Percentiles rank a stretch among this genome's conserved stretches.
Conservation (phyloP, 2,888 invertebrate species). For the Meliscaeva auricollis region DNA sequence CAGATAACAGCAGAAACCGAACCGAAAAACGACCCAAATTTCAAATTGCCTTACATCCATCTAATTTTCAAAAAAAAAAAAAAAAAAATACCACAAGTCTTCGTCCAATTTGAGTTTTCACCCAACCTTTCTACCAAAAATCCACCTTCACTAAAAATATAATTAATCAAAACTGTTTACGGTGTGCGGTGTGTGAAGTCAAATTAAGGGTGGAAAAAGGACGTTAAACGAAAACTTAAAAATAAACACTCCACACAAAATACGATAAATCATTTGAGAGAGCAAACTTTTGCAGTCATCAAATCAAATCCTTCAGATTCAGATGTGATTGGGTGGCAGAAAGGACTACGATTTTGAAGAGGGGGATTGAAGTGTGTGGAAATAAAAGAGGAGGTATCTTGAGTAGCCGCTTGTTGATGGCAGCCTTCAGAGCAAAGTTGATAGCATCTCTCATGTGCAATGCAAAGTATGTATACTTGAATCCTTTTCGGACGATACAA, state of each 20-base stretch:
- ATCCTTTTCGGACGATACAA: background rate
- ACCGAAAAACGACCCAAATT: slow-evolving; percentile 36
- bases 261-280: slow-evolving; percentile 55
- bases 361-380: slow-evolving; percentile 15
- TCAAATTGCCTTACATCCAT: slow-evolving; percentile 29
- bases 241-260: background rate
- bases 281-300: slow-evolving; percentile 29
- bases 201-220: background rate
- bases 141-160: slow-evolving; percentile 19
- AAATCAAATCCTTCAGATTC: slow-evolving; percentile 42
- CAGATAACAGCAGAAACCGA: slow-evolving; percentile 22
- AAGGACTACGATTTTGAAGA: background rate
- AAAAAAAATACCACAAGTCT: background rate
- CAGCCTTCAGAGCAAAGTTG: slow-evolving; percentile 20
- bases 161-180: slow-evolving; percentile 33
- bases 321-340: slow-evolving; percentile 3
- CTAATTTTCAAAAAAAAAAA: slow-evolving; percentile 2
- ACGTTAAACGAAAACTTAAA: background rate
- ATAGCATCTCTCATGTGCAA: slow-evolving; percentile 33
- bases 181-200: slow-evolving; percentile 2
- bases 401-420: slow-evolving; percentile 39
- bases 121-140: background rate
- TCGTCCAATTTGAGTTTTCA: background rate
- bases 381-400: slow-evolving; percentile 17
- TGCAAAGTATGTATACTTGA: slow-evolving; percentile 38